Conservation (phyloP, 2,888 invertebrate species). For the Scrobipalpa atriplicella region DNA sequence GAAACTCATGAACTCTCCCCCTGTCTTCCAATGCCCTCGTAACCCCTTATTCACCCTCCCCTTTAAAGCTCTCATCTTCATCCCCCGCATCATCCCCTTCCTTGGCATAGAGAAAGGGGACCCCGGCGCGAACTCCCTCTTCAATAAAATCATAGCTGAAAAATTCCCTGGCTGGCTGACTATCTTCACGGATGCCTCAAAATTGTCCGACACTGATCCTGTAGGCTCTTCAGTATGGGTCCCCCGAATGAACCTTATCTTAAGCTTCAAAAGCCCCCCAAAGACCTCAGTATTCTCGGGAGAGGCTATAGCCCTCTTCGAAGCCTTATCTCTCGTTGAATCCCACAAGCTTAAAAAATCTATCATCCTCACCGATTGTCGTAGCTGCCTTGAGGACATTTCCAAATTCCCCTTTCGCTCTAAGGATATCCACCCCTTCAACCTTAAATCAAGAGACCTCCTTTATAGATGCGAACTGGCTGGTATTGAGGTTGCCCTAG, state of each 20-base stretch:
- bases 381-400: conserved; percentile 15
- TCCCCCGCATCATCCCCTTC: no score
- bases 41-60: no score
- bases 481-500: no score
- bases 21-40: no score
- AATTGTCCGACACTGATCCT: not conserved
- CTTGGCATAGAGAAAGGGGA: no score
- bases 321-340: conserved; percentile 4
- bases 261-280: conserved; percentile 14
- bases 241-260: not conserved
- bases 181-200: conserved; percentile 11
- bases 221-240: conserved; percentile 17
- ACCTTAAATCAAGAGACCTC: not conserved
- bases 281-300: no score
- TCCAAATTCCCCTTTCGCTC: not conserved
- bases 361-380: conserved; percentile 1
- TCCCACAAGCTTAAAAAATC: conserved; percentile 12
- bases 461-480: not conserved
- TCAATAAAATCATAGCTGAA: no score
- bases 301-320: conserved; percentile 15
- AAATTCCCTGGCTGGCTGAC: no score
- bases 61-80: no score
- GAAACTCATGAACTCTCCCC: no score
- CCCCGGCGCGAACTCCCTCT: no score
- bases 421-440: conserved; percentile 4